Percentiles rank a stretch among this genome's conserved stretches.
Conservation (phyloP, 2,888 invertebrate species). For the Meteorus colon region DNA sequence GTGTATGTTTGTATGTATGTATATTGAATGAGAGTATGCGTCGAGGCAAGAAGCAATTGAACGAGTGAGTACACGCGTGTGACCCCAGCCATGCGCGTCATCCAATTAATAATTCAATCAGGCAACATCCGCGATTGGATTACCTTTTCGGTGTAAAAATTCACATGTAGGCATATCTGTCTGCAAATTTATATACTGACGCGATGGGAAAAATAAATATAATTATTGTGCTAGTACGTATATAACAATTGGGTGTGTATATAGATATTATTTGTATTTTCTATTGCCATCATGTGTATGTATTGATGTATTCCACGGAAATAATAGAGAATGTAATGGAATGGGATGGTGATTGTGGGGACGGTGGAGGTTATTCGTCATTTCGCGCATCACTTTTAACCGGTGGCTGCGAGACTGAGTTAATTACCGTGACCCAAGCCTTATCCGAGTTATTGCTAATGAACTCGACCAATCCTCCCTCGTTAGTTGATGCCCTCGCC, state of each 20-base stretch:
- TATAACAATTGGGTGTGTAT: constrained; percentile 36
- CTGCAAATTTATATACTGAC: constrained; percentile 35
- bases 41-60: constrained; percentile 38
- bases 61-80: constrained; percentile 57
- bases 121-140: constrained; percentile 67
- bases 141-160: constrained; percentile 64
- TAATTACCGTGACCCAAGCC: constrained; percentile 60
- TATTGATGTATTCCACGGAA: background rate
- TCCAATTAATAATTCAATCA: constrained; percentile 73
- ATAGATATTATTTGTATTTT: constrained; percentile 31
- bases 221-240: constrained; percentile 57
- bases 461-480: constrained; percentile 53
- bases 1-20: constrained; percentile 4
- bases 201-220: constrained; percentile 48
- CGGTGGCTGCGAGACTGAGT: constrained; percentile 50
- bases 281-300: constrained; percentile 2
- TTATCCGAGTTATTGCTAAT: constrained; percentile 58
- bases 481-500: constrained; percentile 47
- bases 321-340: constrained; percentile 16
- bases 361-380: constrained; percentile 48
- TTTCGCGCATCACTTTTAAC: constrained; percentile 53
- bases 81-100: constrained; percentile 65
- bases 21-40: constrained; percentile 28
- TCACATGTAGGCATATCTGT: constrained; percentile 43
- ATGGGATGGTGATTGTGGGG: background rate